Evolutionary conservation across 2,113 vertebrate genomes (phyloP).

Genomic region (Semnornis frantzii): DNA sequence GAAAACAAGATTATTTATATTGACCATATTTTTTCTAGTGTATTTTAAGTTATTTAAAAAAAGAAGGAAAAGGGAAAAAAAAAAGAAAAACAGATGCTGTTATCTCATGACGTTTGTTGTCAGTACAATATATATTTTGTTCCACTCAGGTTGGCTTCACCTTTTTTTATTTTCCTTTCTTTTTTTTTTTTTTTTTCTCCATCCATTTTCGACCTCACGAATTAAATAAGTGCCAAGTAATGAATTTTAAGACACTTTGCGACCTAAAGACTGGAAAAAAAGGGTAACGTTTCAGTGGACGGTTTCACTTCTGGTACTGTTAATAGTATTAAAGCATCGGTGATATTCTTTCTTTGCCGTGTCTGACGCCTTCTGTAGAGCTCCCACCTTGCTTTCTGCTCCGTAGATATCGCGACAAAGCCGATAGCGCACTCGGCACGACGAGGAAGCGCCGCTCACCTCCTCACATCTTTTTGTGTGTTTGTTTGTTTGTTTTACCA

Average conservation of each 20-base stretch:
- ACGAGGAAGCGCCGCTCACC: background rate
- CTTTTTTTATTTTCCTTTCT: background rate
- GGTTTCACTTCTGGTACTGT: constrained; percentile 47
- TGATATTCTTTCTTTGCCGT: constrained; percentile 14
- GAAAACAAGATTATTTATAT: constrained; percentile 88
- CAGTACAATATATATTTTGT: constrained; percentile 80
- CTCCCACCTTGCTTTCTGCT: background rate
- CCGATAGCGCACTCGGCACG: background rate
- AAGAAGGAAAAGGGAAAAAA: background rate
- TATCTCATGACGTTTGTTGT: constrained; percentile 80
- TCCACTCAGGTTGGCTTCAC: constrained; percentile 77
- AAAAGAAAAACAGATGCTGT: constrained; percentile 62
- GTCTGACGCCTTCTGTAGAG: background rate
- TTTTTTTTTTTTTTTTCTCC: background rate
- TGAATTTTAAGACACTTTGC: constrained; percentile 79
- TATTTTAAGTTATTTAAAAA: constrained; percentile 86
- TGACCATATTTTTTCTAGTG: constrained; percentile 88
- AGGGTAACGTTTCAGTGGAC: constrained; percentile 36
- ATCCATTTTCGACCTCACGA: constrained; percentile 59
- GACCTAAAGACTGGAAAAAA: constrained; percentile 62
- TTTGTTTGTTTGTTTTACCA: background rate
- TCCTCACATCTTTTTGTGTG: background rate
- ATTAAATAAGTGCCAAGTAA: constrained; percentile 80
- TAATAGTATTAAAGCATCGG: constrained; percentile 34
- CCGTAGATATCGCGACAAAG: background rate